Base-by-base conservation (phyloP, 2,888 invertebrate genomes). In the Polylopha cassiicola region DNA sequence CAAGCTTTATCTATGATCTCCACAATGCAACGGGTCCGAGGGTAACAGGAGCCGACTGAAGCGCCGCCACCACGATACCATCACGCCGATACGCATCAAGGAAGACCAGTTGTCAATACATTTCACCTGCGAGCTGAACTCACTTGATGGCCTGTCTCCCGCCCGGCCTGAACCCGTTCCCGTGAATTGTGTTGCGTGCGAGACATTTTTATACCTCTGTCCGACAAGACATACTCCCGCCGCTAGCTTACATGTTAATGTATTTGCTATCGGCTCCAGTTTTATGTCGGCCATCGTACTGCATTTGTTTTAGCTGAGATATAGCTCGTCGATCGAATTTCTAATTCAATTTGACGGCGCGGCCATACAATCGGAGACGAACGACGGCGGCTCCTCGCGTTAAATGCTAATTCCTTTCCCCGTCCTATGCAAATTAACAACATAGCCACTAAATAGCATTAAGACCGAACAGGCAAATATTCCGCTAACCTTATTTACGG, bases 71-170 rank as follows among this genome's bases (percentile, higher is more conserved):
- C 59, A 56, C 69, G 82, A 82, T 82, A 82, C 73, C 76, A 84
- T 82, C 84, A 81, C 78, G 58, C 77, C 76, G 84, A 84, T 85
- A 84, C 60, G 69, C 73, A 85, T 85, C 84, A 80, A 82, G 84
- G 84, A 84, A 84, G 84, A 81, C 84, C 77, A 81, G 71, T 79
- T 81, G 84, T 85, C 84, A 82, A 82, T 84, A 82, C 82, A 79
- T 75, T 77, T 82, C 82, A 84, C 80, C 76, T 79, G 82, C 71
- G 62, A 67, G 58, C 65, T 63, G 59, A 63, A 39, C 55, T 48
- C 50, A 68, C 73, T 73, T 78, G 80, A 81, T 76, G 78, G 72
- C 59, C 72, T 67, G 76, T 78, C 77, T 53, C n/a, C 29, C 24
- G 41, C 8, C 53, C 50, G 64, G 54, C 57, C 62, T 64, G 70